Conservation (phyloP, 2,888 invertebrate genomes). For the Neoitamus cyanurus region DNA sequence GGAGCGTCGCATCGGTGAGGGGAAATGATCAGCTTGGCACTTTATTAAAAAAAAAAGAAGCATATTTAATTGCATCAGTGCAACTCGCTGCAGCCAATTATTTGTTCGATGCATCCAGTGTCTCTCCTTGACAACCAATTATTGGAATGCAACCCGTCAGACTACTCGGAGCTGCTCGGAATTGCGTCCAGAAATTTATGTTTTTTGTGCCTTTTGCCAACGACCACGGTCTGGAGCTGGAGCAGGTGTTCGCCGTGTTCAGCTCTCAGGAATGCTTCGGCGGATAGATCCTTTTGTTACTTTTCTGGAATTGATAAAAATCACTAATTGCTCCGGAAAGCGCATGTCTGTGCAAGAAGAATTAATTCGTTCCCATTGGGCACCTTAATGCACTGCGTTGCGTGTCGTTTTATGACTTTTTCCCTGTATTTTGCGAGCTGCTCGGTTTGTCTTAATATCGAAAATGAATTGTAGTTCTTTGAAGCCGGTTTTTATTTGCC, state of each 20-base stretch:
- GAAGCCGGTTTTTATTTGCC: not conserved
- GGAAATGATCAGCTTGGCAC: not conserved
- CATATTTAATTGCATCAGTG: constrained; percentile 11
- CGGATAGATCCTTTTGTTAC: not conserved
- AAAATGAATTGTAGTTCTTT: not conserved
- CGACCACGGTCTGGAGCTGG: not conserved
- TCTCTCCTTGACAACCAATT: constrained; percentile 6
- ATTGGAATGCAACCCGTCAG: constrained; percentile 27
- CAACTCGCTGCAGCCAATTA: constrained; percentile 2
- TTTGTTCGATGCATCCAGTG: not conserved
- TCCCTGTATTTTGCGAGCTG: not conserved
- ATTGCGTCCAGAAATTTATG: not conserved
- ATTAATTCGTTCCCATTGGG: not conserved
- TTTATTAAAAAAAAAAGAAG: not conserved
- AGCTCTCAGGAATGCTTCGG: not conserved
- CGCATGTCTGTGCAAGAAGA: not conserved
- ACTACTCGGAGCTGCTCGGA: not conserved
- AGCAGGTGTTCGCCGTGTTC: not conserved
- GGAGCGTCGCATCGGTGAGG: not conserved
- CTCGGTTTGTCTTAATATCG: not conserved
- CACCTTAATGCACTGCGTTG: not conserved
- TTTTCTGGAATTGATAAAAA: constrained; percentile 12
- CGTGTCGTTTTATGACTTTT: not conserved
- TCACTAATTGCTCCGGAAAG: constrained; percentile 8
- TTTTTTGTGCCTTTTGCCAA: not conserved